Evolutionary conservation across 2,113 vertebrate species (phyloP).

Genomic region (Charadrius vociferus): DNA sequence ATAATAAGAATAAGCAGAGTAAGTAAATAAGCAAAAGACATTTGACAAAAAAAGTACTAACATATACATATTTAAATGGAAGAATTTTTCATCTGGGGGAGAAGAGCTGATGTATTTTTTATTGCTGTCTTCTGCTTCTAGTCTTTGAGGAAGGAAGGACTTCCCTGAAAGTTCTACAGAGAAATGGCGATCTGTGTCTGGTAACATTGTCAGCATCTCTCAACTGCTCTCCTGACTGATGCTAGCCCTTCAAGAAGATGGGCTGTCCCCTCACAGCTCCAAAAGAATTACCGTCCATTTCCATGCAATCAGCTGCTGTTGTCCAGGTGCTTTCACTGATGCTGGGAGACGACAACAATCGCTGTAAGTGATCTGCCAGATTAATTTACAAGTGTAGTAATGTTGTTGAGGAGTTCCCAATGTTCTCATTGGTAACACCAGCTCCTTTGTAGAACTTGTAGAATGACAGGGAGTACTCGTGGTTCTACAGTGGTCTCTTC

Average conservation of each 20-base stretch:
- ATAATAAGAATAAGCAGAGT: neutral
- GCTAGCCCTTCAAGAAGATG: neutral
- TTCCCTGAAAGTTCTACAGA: neutral
- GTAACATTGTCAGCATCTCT: neutral
- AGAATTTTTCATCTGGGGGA: neutral
- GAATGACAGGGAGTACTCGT: neutral
- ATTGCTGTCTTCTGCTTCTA: neutral
- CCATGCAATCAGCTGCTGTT: neutral
- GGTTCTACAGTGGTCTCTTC: neutral
- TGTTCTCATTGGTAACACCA: neutral
- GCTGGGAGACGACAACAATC: neutral
- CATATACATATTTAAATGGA: neutral
- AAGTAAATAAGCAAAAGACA: neutral
- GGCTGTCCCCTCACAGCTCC: neutral
- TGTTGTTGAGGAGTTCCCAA: neutral
- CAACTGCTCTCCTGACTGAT: neutral
- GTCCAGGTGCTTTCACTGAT: neutral
- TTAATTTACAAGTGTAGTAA: neutral
- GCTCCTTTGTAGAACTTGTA: neutral
- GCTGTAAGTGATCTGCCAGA: neutral
- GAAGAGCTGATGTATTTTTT: neutral
- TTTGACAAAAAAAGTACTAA: neutral
- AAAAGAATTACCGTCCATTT: neutral
- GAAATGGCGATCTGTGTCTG: accelerated
- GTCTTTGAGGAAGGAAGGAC: neutral